A percentile compares a stretch with the other conserved stretches of the same genome.
These are phyloP conservation scores for Heterocephalus glaber DNA, from an alignment of 2,113 vertebrate species.

Conservation along the genomic window DNA sequence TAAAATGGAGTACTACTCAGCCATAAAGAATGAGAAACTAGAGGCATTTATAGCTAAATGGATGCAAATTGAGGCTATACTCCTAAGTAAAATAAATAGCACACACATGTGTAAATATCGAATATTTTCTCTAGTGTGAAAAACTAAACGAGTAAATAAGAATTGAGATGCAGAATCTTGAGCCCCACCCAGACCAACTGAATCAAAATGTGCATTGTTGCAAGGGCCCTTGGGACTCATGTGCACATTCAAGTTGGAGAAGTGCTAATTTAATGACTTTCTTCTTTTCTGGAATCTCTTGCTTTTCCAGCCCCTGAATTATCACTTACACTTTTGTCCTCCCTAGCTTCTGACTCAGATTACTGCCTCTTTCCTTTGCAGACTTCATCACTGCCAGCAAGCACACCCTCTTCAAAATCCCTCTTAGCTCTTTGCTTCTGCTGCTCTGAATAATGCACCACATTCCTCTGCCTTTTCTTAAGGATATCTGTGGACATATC, in stretches of 20 bases:
- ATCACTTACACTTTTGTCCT: background rate
- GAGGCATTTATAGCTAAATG: too few relatives aligned
- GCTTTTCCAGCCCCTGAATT: background rate
- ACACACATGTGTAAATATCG: too few relatives aligned
- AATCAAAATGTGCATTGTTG: background rate
- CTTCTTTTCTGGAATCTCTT: background rate
- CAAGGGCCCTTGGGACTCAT: fast-evolving
- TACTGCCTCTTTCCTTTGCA: background rate
- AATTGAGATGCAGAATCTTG: too few relatives aligned
- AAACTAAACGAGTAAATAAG: too few relatives aligned
- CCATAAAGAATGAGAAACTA: too few relatives aligned
- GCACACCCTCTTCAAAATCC: background rate
- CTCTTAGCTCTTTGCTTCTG: background rate
- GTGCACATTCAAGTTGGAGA: background rate
- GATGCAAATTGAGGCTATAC: too few relatives aligned
- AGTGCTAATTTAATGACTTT: background rate
- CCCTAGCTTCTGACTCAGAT: background rate
- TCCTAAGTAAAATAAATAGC: too few relatives aligned
- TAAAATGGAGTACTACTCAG: too few relatives aligned
- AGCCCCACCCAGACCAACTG: too few relatives aligned
- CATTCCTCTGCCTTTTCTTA: background rate
- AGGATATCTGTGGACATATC: background rate
- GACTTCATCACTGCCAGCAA: background rate
- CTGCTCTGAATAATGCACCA: background rate
- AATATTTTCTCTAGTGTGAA: too few relatives aligned